Evolutionary conservation across 1,140 invertebrate genomes (phyloP), one percentile per base, ranked within the genome.

Genomic region (Arctopsyche grandis): DNA sequence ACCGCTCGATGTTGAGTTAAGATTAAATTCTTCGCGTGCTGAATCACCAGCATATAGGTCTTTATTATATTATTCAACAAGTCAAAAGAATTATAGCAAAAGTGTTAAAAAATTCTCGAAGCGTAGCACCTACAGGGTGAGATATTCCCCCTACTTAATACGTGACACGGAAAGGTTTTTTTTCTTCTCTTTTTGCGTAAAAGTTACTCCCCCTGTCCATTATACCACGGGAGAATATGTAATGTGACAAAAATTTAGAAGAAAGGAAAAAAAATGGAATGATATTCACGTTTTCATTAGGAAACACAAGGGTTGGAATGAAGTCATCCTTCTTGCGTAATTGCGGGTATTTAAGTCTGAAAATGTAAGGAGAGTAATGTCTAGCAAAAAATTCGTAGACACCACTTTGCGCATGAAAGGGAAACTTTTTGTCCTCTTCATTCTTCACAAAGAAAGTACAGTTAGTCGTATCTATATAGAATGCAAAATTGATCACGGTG

Each of bases 21-120:
- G 29, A 38, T 38, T 38, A 38, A 38, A 38, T 38, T 38, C 29
- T 38, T 38, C 1, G 29, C 29, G 3, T 38, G 1, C 29, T n/a
- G 29, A 38, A 7, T 38, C 29, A 7, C 29, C 3, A 38, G 29
- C 7, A 7, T 38, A 38, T 38, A 38, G 7, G 7, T 38, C 29
- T 1, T 38, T 38, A 38, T 38, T 38, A 7, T 38, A 38, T 38
- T 38, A 38, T 38, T 38, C n/a, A 38, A 38, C 29, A 38, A 38
- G 29, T 38, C 29, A 38, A 21, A 60, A 60, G 56, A 60, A 60
- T 60, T 60, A 60, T 60, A 9, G 66, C 66, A 26, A 43, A 69
- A 69, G 24, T 69, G 26, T 69, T 69, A 26, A 69, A 38, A 69
- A 69, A 69, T 69, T 69, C 66, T 43, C n/a, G 16, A 10, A 69